Evolutionary conservation across 2,113 vertebrate genomes (phyloP), one percentile per base, ranked within the genome.

Genomic region (Oenanthe oenanthe): DNA sequence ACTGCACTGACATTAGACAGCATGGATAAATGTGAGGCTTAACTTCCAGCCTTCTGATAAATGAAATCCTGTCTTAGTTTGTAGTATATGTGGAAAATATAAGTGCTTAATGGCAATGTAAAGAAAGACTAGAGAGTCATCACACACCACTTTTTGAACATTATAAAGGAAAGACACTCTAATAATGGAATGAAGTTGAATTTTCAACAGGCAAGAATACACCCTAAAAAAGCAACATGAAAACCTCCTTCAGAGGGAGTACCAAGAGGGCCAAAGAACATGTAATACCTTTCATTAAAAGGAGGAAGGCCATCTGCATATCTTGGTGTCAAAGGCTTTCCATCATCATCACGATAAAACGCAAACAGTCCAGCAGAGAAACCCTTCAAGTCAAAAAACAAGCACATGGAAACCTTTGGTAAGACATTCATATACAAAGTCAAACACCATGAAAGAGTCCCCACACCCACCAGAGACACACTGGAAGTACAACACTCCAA

Each of bases 311-410:
- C 99, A 86, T 99, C 98, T 80, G 98, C 97, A 38, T 98, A 98
- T 96, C 99, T 98, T 81, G 98, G 96, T 9, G 99, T 99, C 95
- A 99, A 96, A 90, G 99, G 99, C 87, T 98, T 99, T 61, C 99
- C 99, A 54, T 99, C 98, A 65, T 99, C 98, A 80, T 99, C 98
- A 47, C 98, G 99, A 96, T 99, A 99, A 97, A 99, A 99, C 12
- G 99, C 99, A 96, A 99, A 99, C 3, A 99, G 98, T 24, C 99
- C 99, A 21, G 99, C 99, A 28, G 99, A 99, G 95, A 99, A 99
- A 19, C 99, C 99, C 99, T 99, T 57, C 63, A 96, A 96, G 60
- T 47, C 76, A 90, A 36, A 91, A 95, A 95, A 9, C 34, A 73
- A 91, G 22, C 12, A 72, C 32, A 65, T 0, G 1, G 67, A 88